Evolutionary conservation across 2,888 invertebrate genomes (phyloP), one percentile per base, ranked within the genome.

Genomic region (Troides helena): DNA sequence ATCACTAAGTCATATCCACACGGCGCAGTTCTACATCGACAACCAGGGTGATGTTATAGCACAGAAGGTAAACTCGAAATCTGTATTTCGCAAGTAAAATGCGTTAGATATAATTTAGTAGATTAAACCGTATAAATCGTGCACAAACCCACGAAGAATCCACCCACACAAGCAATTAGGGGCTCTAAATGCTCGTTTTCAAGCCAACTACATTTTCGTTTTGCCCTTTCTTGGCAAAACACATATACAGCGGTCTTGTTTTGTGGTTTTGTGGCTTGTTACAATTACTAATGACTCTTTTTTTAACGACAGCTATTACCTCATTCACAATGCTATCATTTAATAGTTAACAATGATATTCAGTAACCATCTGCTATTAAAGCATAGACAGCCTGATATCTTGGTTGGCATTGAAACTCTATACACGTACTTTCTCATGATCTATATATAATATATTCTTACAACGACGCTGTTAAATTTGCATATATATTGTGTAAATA

Each of bases 11-110:
- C 96, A 96, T 80, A 93, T 97, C 75, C 95, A 95, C 78, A 95
- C 95, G n/a, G 95, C 96, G 62, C 96, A 97, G 83, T 95, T 94
- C 81, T 96, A 95, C 85, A 93, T 97, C 72, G 95, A 96, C 78
- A 95, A 94, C 79, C 95, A 95, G 77, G 96, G 96, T 50, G 94
- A 94, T 65, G 93, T 94, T 75, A 95, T 96, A 77, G 95, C 95
- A 67, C 93, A 94, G 77, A 94, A 95, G 94, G 95, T 95, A 86
- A 89, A 53, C 65, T 59, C 53, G 61, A 59, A 50, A n/a, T 67
- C 50, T 50, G 64, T 62, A 69, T 65, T 67, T 36, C 64, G 25
- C 46, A 59, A 65, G 46, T 58, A 67, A 58, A 69, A 61, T 69
- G 46, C 46, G 50, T 66, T 66, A 70, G 67, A 39, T 56, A 53